These are phyloP conservation scores for Cataglyphis hispanica DNA, from an alignment of 1,140 invertebrate species.

Conservation along the genomic window DNA sequence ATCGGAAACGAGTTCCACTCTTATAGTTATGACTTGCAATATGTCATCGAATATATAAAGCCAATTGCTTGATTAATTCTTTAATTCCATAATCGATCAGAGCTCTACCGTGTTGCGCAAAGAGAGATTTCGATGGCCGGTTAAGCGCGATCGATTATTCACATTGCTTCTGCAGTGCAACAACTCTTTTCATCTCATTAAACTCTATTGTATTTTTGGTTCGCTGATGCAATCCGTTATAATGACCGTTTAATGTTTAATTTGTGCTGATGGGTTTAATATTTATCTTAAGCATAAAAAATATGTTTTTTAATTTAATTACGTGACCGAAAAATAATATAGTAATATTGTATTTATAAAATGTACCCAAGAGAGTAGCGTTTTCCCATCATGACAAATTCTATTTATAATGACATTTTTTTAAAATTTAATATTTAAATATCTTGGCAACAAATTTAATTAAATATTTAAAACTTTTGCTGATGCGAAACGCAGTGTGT, in stretches of 20 bases:
- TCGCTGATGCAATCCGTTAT: not conserved
- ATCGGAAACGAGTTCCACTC: not conserved
- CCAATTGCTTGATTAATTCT: slow-evolving; percentile 52
- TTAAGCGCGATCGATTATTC: slow-evolving; percentile 35
- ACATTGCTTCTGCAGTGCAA: slow-evolving; percentile 1
- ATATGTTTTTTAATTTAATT: not conserved
- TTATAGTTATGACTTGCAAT: slow-evolving; percentile 30
- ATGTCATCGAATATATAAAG: not conserved
- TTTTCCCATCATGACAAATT: not conserved
- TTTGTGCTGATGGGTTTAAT: not conserved
- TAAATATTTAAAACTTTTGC: not conserved
- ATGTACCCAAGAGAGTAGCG: not conserved
- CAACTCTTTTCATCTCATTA: slow-evolving; percentile 13
- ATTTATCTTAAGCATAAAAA: not conserved
- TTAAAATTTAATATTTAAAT: slow-evolving; percentile 13
- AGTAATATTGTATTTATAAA: not conserved
- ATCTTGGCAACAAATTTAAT: not conserved
- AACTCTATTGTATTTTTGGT: not conserved
- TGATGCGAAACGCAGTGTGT: not conserved
- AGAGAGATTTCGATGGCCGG: slow-evolving; percentile 24
- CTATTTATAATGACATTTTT: not conserved
- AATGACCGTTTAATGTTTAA: slow-evolving; percentile 4
- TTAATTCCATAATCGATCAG: slow-evolving; percentile 37
- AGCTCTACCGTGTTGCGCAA: not conserved
- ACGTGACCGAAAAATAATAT: not conserved